Base-by-base conservation (phyloP, 2,888 invertebrate genomes). In the Scaptomyza reducta region DNA sequence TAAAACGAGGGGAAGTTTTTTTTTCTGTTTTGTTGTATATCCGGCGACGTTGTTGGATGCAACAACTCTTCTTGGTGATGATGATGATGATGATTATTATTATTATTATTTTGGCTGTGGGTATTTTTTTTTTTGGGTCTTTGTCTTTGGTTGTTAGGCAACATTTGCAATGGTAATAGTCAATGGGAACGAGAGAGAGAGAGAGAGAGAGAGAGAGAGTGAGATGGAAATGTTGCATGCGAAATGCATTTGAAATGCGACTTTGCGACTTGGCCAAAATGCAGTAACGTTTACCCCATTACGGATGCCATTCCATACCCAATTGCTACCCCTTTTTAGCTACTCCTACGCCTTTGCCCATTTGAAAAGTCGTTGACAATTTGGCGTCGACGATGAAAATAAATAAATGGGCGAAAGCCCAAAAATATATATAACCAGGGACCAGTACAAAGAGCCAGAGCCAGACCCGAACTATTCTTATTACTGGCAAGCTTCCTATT, bases 241-340 rank as follows among this genome's bases (percentile, higher is more conserved):
- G 82, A 85, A 81, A 81, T 81, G 85, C 81, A 81, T 81, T 81
- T 81, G 72, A 79, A 85, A 81, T 79, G 82, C 79, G 67, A 81
- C 33, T 75, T 74, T 61, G 38, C 38, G 38, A 38, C 61, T 40
- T 40, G 40, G 46, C 55, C 75, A 63, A 65, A 55, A 55, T 62
- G 59, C 70, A 68, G 51, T 50, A 55, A 42, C 68, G 55, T 47
- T 46, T 27, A 41, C 71, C 47, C 51, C 61, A 44, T 49, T 62
- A 59, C 61, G 41, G 33, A 38, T 22, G 22, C 42, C 25, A n/a
- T n/a, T n/a, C n/a, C n/a, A n/a, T n/a, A n/a, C n/a, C n/a, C n/a
- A n/a, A n/a, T n/a, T n/a, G n/a, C n/a, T 0, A 6, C 35, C 35
- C 35, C 14, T 0, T 14, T n/a, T 14, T 14, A 35, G 35, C 40